Conservation (phyloP, 2,888 invertebrate genomes). For the Meta bourneti region DNA sequence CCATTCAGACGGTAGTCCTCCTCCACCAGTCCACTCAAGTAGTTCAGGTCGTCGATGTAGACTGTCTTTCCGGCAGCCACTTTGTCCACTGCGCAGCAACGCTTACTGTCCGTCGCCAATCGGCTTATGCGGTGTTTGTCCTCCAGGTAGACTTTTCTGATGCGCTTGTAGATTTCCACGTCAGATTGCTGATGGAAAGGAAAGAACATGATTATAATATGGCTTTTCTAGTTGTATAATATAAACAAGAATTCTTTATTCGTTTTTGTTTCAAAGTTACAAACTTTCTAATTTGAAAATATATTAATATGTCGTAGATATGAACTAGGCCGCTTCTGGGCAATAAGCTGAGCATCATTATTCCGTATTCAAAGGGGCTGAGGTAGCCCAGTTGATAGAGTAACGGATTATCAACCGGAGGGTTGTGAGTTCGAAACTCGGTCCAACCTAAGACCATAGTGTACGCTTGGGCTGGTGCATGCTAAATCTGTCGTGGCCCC, state of each 20-base stretch:
- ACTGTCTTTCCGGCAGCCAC: conserved; percentile 38
- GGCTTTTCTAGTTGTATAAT: background rate
- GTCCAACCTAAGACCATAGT: too few species aligned
- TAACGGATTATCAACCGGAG: too few species aligned
- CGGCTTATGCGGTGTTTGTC: background rate
- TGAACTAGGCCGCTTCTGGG: too few species aligned
- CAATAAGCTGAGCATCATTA: too few species aligned
- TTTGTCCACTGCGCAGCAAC: conserved; percentile 33
- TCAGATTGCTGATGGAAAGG: conserved; percentile 49
- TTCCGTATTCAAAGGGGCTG: too few species aligned
- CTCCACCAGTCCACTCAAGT: conserved; percentile 36
- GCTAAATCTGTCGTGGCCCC: too few species aligned
- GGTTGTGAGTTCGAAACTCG: too few species aligned
- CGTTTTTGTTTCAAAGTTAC: background rate
- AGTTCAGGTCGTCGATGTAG: conserved; percentile 60
- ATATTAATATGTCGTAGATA: background rate
- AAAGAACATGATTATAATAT: background rate
- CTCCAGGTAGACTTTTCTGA: conserved; percentile 30
- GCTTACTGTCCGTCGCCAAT: background rate
- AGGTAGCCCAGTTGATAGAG: too few species aligned
- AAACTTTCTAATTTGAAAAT: background rate
- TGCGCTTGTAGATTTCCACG: conserved; percentile 15
- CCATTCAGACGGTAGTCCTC: conserved; percentile 14
- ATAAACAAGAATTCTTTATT: too few species aligned
- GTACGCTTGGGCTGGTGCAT: too few species aligned